Conservation (phyloP, 2,888 invertebrate genomes). For the Agelastica alni region DNA sequence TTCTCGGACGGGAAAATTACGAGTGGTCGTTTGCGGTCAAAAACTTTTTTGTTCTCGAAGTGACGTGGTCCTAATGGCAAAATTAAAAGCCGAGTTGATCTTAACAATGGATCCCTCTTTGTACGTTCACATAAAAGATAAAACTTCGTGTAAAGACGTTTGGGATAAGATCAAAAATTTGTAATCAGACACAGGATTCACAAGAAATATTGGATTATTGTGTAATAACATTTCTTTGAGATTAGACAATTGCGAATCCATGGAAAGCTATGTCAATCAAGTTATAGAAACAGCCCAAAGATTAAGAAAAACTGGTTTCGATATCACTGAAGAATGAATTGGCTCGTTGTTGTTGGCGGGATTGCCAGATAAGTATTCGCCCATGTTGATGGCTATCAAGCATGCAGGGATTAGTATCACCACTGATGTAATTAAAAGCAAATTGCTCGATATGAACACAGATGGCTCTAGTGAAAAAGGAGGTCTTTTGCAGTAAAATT, state of each 20-base stretch:
- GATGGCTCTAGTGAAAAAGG: background rate
- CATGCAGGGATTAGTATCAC: no score
- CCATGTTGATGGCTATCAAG: no score
- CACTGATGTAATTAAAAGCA: slow-evolving; percentile 1
- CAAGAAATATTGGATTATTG: background rate
- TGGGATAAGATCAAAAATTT: background rate
- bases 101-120: background rate
- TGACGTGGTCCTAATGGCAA: no score
- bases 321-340: no score
- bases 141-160: background rate
- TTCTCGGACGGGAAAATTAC: no score
- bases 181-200: background rate
- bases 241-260: slow-evolving; percentile 8
- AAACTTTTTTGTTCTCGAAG: no score
- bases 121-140: background rate
- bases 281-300: slow-evolving; percentile 5
- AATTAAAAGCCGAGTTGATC: background rate
- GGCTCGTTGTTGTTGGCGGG: no score
- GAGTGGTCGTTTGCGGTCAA: no score
- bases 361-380: no score
- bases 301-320: no score
- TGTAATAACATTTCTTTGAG: slow-evolving; percentile 2
- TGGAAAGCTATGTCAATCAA: slow-evolving; percentile 5
- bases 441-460: background rate
- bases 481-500: background rate